Evolutionary conservation across 2,113 vertebrate genomes (phyloP), one percentile per base, ranked within the genome.

Genomic region (Menura novaehollandiae): DNA sequence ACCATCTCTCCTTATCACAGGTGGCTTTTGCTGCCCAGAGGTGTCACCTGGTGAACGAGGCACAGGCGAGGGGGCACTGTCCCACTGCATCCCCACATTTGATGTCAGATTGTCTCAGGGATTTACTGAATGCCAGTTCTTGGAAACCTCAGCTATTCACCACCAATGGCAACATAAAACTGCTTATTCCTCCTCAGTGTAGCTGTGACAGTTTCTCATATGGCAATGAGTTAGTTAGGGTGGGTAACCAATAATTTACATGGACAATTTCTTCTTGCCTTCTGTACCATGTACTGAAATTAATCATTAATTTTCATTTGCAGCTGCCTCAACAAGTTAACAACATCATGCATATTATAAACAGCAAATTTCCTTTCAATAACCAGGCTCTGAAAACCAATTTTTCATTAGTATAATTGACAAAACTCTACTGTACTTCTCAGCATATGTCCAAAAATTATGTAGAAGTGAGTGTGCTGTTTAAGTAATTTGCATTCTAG

Each of bases 341-440:
- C 4, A 10, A 24, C 75, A 55, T 33, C 49, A 27, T 49, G 17
- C 33, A 18, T 52, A 39, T 27, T 43, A 62, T 39, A 77, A 94
- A 59, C 27, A 63, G 59, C 51, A 44, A n/a, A 58, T 77, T 80
- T 83, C 4, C 58, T 44, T 88, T 84, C 59, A 55, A 19, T 37
- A 77, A 35, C 39, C 43, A 35, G 47, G 26, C 59, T 74, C 69
- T 55, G 59, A 92, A 92, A 51, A 69, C 16, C 30, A 74, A 46
- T 83, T 91, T 88, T 86, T 77, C 64, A 67, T 55, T 23, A 47
- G 64, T 51, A n/a, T 73, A 91, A 89, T 55, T 75, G 56, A 91
- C 67, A 86, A 77, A 91, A 43, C 35, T 77, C 72, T 43, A 27
- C 10, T 68, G 39, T 22, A 41, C n/a, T 53, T 71, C 27, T 60